Base-by-base conservation (phyloP, 2,888 invertebrate species). In the Crematogaster levior region DNA sequence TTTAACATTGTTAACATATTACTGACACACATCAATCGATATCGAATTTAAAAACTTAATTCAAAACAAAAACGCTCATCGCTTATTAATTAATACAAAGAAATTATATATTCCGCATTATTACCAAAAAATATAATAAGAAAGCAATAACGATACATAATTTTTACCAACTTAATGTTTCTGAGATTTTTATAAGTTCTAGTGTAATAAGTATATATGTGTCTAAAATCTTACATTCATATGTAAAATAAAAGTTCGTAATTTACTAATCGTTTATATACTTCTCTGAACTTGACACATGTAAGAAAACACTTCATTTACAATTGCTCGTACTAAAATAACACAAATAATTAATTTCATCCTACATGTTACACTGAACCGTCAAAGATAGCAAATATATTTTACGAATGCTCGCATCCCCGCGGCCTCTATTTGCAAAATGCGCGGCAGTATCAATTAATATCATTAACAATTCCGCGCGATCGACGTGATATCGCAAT, bases 401-500 rank as follows among this genome's bases (percentile, higher is more conserved):
- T 77, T 77, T 66, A 53, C 65, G 21, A 53, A 53, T 27, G 53
- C 30, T 24, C 24, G 12, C 66, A 30, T 77, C 30, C 66, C 40
- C 74, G 24, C 61, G 74, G 61, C 46, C 40, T 43, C 53, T 66
- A 77, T 77, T 77, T 77, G 51, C 75, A 66, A 77, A 77, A 77
- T 53, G 53, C 37, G 37, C 75, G 40, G 40, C 75, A 18, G 30
- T 77, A 77, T 77, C 75, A 77, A 77, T 77, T 77, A 77, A 77
- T 77, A 66, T 77, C 75, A 77, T 77, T 77, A 77, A 77, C 75
- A 66, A 77, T 66, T 53, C 66, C 53, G 53, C 40, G 66, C 15
- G 66, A 77, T 77, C 66, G 53, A 63, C 66, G 30, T 53, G 66
- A 77, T 77, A 77, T 77, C 66, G 40, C 53, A 66, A 40, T 9